These are phyloP conservation scores for Campylomormyrus tamandua DNA, from an alignment of 2,113 vertebrate species.

Conservation along the genomic window DNA sequence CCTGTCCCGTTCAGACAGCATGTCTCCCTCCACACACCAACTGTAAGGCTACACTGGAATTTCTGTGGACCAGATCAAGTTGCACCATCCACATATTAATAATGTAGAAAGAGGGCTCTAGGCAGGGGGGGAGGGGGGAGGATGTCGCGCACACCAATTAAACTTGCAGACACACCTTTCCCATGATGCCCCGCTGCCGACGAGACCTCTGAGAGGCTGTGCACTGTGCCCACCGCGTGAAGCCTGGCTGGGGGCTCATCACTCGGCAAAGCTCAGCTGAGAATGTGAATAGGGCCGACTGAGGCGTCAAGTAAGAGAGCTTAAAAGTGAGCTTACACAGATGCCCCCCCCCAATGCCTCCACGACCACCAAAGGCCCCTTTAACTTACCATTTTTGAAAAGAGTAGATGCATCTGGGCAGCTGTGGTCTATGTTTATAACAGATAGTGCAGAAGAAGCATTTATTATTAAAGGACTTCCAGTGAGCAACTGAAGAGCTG, in stretches of 20 bases:
- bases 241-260: background rate
- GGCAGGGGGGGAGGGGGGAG: background rate
- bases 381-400: background rate
- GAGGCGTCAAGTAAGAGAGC: background rate
- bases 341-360: background rate
- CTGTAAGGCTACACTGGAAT: conserved; percentile 23
- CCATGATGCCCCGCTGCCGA: conserved; percentile 18
- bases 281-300: background rate
- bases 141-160: background rate
- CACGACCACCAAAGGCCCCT: background rate
- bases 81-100: conserved; percentile 16
- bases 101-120: conserved; percentile 15
- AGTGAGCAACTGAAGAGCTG: background rate
- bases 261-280: background rate
- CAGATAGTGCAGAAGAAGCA: background rate
- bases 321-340: background rate
- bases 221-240: background rate
- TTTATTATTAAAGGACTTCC: background rate
- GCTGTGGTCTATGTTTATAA: background rate
- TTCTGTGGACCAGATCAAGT: conserved; percentile 13
- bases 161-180: conserved; percentile 9
- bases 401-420: background rate
- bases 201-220: conserved; percentile 19
- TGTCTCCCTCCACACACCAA: conserved; percentile 20
- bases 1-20: background rate